These are phyloP conservation scores for Prorops nasuta DNA, from an alignment of 1,140 invertebrate genomes.

Conservation along the genomic window DNA sequence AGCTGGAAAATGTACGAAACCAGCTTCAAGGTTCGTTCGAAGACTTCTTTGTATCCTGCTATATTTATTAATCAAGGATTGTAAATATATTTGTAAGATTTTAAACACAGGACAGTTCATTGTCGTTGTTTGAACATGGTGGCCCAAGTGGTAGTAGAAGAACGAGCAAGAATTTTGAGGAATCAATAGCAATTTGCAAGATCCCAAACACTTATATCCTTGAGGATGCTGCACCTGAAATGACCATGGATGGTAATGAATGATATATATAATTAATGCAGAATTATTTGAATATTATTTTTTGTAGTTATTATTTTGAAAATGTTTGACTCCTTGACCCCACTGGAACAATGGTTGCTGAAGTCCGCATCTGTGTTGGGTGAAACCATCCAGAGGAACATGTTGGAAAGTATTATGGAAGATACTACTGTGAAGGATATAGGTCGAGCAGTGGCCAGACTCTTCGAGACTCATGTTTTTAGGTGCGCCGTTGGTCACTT, in stretches of 20 bases:
- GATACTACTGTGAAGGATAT: constrained; percentile 49
- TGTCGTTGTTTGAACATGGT: no score
- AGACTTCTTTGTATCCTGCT: no score
- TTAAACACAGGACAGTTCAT: no score
- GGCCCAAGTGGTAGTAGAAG: no score
- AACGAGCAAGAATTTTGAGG: not conserved
- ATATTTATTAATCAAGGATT: no score
- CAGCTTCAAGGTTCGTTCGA: constrained; percentile 38
- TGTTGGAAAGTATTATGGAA: constrained; percentile 58
- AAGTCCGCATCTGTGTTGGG: constrained; percentile 64
- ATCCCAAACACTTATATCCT: constrained; percentile 30
- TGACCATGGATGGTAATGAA: constrained; percentile 48
- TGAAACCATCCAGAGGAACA: constrained; percentile 58
- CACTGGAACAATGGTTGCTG: constrained; percentile 62
- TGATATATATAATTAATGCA: not conserved
- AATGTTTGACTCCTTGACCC: constrained; percentile 60
- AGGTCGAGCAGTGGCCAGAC: constrained; percentile 57
- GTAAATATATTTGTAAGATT: no score
- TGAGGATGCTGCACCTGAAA: constrained; percentile 41
- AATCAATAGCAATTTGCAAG: constrained; percentile 30
- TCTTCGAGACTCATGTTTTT: constrained; percentile 61
- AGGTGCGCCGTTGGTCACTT: constrained; percentile 62
- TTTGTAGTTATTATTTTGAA: constrained; percentile 58
- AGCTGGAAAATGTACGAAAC: constrained; percentile 49
- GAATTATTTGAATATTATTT: not conserved